phyloP scores from a whole-genome alignment of 1,140 invertebrate species.

The Macrotrachela quadricornifera region DNA sequence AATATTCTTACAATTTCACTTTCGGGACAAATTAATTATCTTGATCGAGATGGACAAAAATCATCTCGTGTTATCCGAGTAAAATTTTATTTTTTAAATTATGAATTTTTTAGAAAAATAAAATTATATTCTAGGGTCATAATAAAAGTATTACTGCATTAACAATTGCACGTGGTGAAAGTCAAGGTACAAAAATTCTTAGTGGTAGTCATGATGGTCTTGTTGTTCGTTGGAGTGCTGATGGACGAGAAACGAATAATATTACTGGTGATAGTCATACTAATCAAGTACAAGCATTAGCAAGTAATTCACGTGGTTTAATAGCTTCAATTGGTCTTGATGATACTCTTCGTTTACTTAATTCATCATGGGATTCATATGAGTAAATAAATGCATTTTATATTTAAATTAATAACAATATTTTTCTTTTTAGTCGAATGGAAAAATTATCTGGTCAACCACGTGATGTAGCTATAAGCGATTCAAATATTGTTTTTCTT shows the following conservation, averaged over 20 bases:
- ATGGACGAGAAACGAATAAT: neutral
- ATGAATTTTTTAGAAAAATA: neutral
- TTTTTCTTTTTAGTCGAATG: neutral
- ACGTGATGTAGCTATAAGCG: neutral
- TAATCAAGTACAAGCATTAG: conserved; percentile 5
- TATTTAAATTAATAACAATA: no score
- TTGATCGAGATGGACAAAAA: conserved; percentile 60
- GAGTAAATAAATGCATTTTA: neutral
- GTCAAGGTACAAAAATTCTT: conserved; percentile 37
- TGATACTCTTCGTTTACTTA: conserved; percentile 1
- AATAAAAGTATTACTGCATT: conserved; percentile 93
- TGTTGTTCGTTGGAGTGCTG: conserved; percentile 34
- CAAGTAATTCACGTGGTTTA: neutral
- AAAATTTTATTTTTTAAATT: conserved; percentile 7
- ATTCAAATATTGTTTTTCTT: neutral
- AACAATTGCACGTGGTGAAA: conserved; percentile 35
- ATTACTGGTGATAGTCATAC: neutral
- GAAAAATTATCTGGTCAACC: conserved; percentile 1
- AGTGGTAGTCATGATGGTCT: conserved; percentile 79
- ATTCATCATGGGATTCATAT: neutral
- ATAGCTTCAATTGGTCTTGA: conserved; percentile 1
- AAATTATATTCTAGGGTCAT: conserved; percentile 46
- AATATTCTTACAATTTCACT: conserved; percentile 69
- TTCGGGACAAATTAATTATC: conserved; percentile 79
- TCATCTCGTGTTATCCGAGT: conserved; percentile 64